Conservation (phyloP, 2,797 vertebrate genomes). For the Clarias laeviceps region DNA sequence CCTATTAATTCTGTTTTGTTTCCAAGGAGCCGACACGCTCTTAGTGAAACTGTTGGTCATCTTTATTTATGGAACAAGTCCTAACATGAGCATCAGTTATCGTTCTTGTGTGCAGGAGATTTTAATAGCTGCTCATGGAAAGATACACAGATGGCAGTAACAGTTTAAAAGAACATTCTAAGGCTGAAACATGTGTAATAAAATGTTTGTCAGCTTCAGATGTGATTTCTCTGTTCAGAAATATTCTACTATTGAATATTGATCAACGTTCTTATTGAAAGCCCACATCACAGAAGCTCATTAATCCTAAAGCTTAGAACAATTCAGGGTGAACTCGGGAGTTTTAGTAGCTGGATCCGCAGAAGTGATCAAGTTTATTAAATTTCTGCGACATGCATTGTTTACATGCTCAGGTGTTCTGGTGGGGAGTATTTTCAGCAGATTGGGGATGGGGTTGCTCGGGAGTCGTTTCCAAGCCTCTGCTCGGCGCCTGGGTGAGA, state of each 20-base stretch:
- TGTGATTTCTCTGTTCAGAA: not conserved
- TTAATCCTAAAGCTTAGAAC: not conserved
- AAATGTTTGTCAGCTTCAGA: not conserved
- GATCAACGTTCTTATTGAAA: not conserved
- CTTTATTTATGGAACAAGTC: not conserved
- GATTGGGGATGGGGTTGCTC: constrained; percentile 65
- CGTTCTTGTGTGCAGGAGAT: not conserved
- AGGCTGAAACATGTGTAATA: not conserved
- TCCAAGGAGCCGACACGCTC: not conserved
- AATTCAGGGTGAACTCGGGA: not conserved
- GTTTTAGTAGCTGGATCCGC: not conserved
- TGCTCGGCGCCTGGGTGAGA: constrained; percentile 62
- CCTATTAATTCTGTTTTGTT: not conserved
- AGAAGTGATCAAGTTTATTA: not conserved
- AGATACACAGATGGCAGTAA: not conserved
- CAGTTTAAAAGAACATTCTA: not conserved
- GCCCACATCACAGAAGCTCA: not conserved
- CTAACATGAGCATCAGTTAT: not conserved
- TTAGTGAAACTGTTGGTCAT: not conserved
- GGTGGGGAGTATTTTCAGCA: constrained; percentile 31
- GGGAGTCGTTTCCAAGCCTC: constrained; percentile 72
- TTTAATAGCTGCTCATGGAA: not conserved
- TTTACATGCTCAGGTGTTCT: not conserved
- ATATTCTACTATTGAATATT: not conserved
- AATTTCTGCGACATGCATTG: not conserved